Percentiles rank a stretch among this genome's conserved stretches.
These are phyloP conservation scores for Aythya baeri DNA, from an alignment of 2,113 vertebrate genomes.

Conservation along the genomic window DNA sequence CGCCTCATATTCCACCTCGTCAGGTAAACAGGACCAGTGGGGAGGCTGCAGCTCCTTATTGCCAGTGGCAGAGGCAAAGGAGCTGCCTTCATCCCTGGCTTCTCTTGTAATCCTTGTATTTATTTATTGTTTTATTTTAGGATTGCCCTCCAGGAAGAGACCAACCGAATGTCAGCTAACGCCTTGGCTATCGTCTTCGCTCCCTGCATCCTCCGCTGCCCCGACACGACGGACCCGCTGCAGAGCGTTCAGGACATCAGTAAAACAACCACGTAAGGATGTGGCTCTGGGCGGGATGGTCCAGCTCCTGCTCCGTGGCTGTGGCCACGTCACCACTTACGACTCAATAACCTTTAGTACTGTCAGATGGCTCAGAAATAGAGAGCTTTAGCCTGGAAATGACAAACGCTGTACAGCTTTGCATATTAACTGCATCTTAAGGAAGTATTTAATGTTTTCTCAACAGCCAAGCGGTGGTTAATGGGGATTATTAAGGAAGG, in stretches of 20 bases:
- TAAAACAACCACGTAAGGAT: slow-evolving; percentile 95
- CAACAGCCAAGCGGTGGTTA: not conserved
- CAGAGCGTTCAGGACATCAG: slow-evolving; percentile 97
- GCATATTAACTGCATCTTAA: not conserved
- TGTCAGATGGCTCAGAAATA: not conserved
- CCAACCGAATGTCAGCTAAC: slow-evolving; percentile 97
- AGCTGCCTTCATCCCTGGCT: not conserved
- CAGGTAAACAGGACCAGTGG: slow-evolving; percentile 77
- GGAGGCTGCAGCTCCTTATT: not conserved
- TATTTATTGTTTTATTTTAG: slow-evolving; percentile 64
- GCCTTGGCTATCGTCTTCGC: slow-evolving; percentile 98
- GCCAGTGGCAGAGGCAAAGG: not conserved
- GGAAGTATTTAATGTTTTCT: not conserved
- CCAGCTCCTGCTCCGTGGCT: not conserved
- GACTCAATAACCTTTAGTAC: not conserved
- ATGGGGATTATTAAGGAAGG: not conserved
- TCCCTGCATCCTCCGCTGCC: slow-evolving; percentile 96
- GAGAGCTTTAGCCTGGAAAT: not conserved
- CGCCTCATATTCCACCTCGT: slow-evolving; percentile 97
- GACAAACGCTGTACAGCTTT: not conserved
- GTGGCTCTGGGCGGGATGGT: not conserved
- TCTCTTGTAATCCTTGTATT: not conserved
- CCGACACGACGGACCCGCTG: slow-evolving; percentile 92
- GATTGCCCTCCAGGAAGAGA: slow-evolving; percentile 94
- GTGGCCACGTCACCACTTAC: not conserved